These are phyloP conservation scores for Mus spretus DNA, from an alignment of 2,797 vertebrate species.

Conservation along the genomic window DNA sequence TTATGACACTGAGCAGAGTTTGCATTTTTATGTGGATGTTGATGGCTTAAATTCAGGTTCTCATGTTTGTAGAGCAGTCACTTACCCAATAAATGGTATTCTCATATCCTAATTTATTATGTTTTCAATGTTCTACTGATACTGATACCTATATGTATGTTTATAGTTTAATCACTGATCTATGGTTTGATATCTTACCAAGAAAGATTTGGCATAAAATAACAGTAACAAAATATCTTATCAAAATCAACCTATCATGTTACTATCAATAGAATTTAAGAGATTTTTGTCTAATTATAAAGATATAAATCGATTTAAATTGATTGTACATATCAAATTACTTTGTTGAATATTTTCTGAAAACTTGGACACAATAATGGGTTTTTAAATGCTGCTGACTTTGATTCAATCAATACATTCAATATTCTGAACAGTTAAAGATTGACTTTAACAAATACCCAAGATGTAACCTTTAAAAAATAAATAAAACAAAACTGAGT, in stretches of 20 bases:
- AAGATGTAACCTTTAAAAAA: constrained; percentile 10
- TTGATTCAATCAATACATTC: not conserved
- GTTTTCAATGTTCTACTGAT: not conserved
- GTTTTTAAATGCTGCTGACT: not conserved
- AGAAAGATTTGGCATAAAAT: constrained; percentile 14
- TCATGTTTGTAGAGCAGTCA: not conserved
- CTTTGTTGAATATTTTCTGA: constrained; percentile 35
- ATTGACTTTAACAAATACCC: not conserved
- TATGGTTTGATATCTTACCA: not conserved
- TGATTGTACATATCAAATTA: not conserved
- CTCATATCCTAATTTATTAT: not conserved
- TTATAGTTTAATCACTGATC: not conserved
- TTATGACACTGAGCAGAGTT: not conserved
- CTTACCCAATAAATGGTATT: not conserved
- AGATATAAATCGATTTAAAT: constrained; percentile 32
- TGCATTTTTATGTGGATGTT: not conserved
- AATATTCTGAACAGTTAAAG: not conserved
- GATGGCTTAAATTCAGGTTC: not conserved
- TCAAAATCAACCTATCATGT: not conserved
- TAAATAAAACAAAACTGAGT: not conserved
- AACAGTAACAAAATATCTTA: constrained; percentile 13
- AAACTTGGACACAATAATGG: not conserved
- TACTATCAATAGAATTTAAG: not conserved
- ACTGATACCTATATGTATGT: not conserved
- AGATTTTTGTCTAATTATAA: constrained; percentile 9